Percentiles rank a stretch among this genome's conserved stretches.
Evolutionary conservation across 2,797 vertebrate species (phyloP).

Genomic region (Protosalanx chinensis): DNA sequence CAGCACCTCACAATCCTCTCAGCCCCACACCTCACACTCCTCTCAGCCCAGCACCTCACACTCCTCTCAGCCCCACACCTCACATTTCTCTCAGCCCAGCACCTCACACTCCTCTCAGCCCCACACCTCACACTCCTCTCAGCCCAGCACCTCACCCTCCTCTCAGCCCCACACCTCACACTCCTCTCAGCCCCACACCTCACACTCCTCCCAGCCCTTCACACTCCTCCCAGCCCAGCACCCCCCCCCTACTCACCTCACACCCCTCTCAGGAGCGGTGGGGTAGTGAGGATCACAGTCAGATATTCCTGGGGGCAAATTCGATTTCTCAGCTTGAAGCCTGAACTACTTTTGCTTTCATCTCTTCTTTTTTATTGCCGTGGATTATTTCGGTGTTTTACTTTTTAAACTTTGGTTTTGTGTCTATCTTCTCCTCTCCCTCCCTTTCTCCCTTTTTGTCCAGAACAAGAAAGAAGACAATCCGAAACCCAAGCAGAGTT

Average conservation of each 20-base stretch:
- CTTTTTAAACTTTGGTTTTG: not conserved
- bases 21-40: not conserved
- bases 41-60: not conserved
- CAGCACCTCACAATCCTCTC: too few relatives aligned
- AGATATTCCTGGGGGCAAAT: not conserved
- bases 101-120: too few relatives aligned
- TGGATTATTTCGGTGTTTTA: too few relatives aligned
- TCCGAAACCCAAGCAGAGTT: conserved; percentile 68
- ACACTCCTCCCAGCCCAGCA: not conserved
- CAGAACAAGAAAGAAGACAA: conserved; percentile 74
- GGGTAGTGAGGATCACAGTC: not conserved
- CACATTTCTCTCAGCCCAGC: not conserved
- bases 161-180: not conserved
- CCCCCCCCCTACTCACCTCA: not conserved
- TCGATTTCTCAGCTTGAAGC: not conserved
- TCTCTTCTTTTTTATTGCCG: not conserved
- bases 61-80: not conserved
- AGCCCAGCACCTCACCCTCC: not conserved
- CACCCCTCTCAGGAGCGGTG: not conserved
- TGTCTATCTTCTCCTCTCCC: not conserved
- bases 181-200: not conserved
- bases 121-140: not conserved
- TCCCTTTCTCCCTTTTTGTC: not conserved
- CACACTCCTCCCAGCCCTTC: not conserved
- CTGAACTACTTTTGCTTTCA: too few relatives aligned